These are phyloP conservation scores for Clytia hemisphaerica DNA, from an alignment of 30 jellyfish, hydroid and myxozoan genomes.

Conservation along the genomic window DNA sequence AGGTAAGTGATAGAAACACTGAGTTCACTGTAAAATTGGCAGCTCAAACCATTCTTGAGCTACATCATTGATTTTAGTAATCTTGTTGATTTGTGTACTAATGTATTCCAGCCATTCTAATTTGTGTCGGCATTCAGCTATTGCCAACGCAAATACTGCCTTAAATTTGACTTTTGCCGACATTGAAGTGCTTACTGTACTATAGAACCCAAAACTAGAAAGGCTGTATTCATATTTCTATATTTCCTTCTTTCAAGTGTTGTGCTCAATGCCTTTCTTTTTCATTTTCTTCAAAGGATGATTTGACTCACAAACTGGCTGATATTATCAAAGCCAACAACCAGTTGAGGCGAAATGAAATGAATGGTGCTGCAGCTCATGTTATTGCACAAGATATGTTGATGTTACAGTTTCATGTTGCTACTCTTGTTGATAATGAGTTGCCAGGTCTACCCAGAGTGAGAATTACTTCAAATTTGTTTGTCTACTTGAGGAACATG, in stretches of 20 bases:
- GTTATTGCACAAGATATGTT: conserved; percentile 88
- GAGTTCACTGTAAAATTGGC: too few relatives aligned
- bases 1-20: conserved; percentile 50
- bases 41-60: too few relatives aligned
- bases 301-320: conserved; percentile 92
- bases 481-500: background rate
- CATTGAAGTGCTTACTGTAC: too few relatives aligned
- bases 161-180: too few relatives aligned
- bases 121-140: too few relatives aligned
- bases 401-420: conserved; percentile 97
- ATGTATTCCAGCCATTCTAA: too few relatives aligned
- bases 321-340: conserved; percentile 95
- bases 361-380: conserved; percentile 98
- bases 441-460: conserved; percentile 98
- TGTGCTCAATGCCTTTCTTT: too few relatives aligned
- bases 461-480: background rate
- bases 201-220: too few relatives aligned
- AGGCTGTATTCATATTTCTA: too few relatives aligned
- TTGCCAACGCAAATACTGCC: too few relatives aligned
- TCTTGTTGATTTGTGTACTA: background rate
- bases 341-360: conserved; percentile 73
- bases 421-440: conserved; percentile 93
- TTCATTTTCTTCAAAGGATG: too few relatives aligned
- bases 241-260: too few relatives aligned
- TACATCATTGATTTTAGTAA: background rate